Evolutionary conservation across 2,888 invertebrate genomes (phyloP), one percentile per base, ranked within the genome.

Genomic region (Vesta saturnalis): DNA sequence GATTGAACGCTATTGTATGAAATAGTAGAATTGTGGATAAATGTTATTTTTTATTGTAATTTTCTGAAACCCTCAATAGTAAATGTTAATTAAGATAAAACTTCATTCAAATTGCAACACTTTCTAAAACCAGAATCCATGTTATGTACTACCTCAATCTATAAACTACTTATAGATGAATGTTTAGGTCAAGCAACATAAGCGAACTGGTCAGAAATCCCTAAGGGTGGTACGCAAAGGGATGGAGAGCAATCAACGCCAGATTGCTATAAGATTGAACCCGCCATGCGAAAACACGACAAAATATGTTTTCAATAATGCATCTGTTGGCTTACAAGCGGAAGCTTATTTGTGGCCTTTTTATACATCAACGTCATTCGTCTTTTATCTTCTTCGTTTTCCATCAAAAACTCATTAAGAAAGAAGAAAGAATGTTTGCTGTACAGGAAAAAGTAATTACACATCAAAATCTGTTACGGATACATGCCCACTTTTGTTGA

Each of bases 291-390:
- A 77, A 77, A 79, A 76, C 77, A 78, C 76, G 77, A 75, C 79
- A 77, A 80, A 80, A 80, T 79, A 80, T 79, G 79, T 80, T 79
- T 80, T 80, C 80, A 79, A 80, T 80, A 80, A 80, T 80, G 79
- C 80, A 80, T 79, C 78, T 75, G 77, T 68, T 73, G 75, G 76
- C 74, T 77, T 72, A 72, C 72, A 69, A 71, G 70, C 69, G 74
- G 71, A 75, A 77, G 78, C 77, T 78, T 78, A 79, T 78, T 78
- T 78, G 78, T 68, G 75, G 76, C 72, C 73, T 77, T 74, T 78
- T 77, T 71, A 66, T 71, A 61, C 68, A 70, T 70, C 70, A 70
- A 64, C 67, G 67, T 70, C 70, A 60, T 35, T 52, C 61, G 63
- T 69, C 65, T 66, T 69, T 66, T 66, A 67, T 70, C 70, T 67